Percentiles rank a stretch among this genome's conserved stretches.
phyloP scores from a whole-genome alignment of 2,797 vertebrate genomes.

The Novumbra hubbsi region DNA sequence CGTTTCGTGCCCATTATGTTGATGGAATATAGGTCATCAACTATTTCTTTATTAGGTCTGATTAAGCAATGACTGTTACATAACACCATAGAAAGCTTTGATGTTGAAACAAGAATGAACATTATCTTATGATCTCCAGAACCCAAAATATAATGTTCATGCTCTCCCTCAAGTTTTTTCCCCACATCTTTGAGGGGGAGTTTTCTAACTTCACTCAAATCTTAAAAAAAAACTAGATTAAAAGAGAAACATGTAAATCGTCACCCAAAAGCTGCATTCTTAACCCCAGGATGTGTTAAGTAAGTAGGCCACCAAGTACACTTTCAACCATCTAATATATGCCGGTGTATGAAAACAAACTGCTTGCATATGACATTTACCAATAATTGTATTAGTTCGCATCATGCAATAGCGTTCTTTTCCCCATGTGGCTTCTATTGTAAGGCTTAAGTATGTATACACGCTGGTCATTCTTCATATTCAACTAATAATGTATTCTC shows the following conservation, averaged over 20 bases:
- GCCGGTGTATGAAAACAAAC: background rate
- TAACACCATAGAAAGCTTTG: conserved; percentile 9
- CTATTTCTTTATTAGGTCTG: conserved; percentile 1
- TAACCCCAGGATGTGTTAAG: background rate
- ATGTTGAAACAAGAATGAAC: conserved; percentile 6
- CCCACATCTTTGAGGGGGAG: background rate
- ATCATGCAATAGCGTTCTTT: too few relatives aligned
- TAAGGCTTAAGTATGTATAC: too few relatives aligned
- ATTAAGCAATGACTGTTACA: conserved; percentile 9
- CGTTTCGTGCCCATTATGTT: background rate
- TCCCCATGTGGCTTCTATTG: too few relatives aligned
- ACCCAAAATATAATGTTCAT: background rate
- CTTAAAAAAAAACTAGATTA: background rate
- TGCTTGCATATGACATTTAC: background rate
- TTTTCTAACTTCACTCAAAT: background rate
- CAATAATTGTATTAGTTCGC: too few relatives aligned
- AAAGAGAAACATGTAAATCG: conserved; percentile 7
- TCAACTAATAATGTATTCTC: background rate
- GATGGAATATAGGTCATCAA: background rate
- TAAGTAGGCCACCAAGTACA: background rate
- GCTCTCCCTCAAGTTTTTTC: background rate
- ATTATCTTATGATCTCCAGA: conserved; percentile 5
- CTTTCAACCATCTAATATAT: background rate
- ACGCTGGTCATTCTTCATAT: too few relatives aligned
- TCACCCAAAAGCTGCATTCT: background rate